Evolutionary conservation across 2,113 vertebrate genomes (phyloP).

Genomic region (Macquaria australasica): DNA sequence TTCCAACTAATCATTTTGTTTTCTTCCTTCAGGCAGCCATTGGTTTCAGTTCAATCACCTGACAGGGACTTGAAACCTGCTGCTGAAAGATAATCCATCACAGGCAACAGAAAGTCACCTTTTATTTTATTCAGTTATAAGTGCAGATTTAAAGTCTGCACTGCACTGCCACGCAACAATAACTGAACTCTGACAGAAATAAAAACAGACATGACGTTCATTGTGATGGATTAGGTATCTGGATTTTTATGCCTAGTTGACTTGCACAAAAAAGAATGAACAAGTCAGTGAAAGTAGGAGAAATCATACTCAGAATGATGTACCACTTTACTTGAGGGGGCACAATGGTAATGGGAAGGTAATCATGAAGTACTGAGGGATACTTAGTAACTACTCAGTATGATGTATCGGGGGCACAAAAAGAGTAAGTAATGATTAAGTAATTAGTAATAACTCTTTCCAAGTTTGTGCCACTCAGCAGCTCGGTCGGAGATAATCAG

Average conservation of each 20-base stretch:
- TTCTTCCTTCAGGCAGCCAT: background rate
- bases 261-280: background rate
- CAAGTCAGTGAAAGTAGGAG: background rate
- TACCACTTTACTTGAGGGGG: background rate
- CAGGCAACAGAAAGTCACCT: constrained; percentile 15
- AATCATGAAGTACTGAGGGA: no score
- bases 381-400: background rate
- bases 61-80: background rate
- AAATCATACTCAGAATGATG: background rate
- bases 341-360: no score
- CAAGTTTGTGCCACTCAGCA: no score
- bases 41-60: background rate
- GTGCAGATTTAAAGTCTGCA: constrained; percentile 16
- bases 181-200: constrained; percentile 19
- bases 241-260: background rate
- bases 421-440: background rate
- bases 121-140: constrained; percentile 17
- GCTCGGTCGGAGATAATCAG: no score
- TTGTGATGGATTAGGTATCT: constrained; percentile 30
- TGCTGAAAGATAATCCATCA: constrained; percentile 37
- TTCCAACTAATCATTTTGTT: background rate
- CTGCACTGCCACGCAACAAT: constrained; percentile 18
- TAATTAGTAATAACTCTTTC: no score
- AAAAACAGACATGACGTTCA: constrained; percentile 8
- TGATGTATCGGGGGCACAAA: background rate